Conservation (phyloP, 2,888 invertebrate species). For the Drosophila silvestris region DNA sequence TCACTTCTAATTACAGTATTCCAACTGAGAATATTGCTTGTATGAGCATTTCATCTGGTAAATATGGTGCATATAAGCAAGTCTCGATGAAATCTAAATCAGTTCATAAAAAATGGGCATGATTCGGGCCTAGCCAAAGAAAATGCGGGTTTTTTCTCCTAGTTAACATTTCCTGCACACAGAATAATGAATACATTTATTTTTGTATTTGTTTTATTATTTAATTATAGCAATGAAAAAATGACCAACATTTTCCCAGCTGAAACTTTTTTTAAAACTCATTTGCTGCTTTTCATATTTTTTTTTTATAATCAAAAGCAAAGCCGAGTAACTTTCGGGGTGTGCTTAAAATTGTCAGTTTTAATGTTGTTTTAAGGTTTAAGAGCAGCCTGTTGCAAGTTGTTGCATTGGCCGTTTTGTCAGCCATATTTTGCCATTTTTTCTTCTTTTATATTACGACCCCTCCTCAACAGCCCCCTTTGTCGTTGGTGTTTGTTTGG, state of each 20-base stretch:
- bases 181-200: background rate
- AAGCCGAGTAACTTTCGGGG: background rate
- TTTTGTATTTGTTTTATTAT: background rate
- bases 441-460: background rate
- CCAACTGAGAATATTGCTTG: background rate
- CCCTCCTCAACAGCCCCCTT: constrained; percentile 2
- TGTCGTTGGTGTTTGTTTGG: constrained; percentile 18
- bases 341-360: background rate
- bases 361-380: constrained; percentile 1
- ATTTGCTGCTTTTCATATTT: background rate
- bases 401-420: constrained; percentile 11
- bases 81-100: background rate
- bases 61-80: background rate
- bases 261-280: no score
- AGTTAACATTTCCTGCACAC: background rate
- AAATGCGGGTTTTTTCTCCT: background rate
- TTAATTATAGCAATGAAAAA: background rate
- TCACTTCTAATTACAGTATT: constrained; percentile 29
- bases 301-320: background rate
- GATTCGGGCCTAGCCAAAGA: background rate
- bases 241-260: no score
- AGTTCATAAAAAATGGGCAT: background rate
- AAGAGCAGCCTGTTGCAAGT: constrained; percentile 13
- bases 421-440: background rate
- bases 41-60: background rate